phyloP scores from a whole-genome alignment of 2,888 invertebrate species.

The Geophilus truncorum region DNA sequence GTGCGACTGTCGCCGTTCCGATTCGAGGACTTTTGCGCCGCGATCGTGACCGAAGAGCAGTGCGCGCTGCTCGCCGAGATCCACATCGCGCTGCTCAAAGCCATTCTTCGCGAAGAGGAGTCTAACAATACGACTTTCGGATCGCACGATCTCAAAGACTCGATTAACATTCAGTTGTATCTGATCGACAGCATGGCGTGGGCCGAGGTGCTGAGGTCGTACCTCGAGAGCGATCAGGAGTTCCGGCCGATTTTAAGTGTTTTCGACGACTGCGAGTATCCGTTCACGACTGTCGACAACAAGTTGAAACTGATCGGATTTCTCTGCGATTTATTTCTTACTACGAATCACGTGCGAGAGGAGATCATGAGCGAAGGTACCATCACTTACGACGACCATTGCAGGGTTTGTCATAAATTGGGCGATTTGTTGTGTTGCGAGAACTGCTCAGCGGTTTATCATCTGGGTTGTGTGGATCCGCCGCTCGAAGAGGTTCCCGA shows the following conservation, averaged over 20 bases:
- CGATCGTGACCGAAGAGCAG: slow-evolving; percentile 85
- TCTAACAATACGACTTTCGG: slow-evolving; percentile 92
- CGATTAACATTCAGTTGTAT: slow-evolving; percentile 87
- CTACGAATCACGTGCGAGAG: slow-evolving; percentile 86
- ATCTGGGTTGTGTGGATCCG: slow-evolving; percentile 93
- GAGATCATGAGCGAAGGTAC: slow-evolving; percentile 86
- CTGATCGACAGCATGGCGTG: slow-evolving; percentile 93
- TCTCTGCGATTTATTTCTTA: slow-evolving; percentile 88
- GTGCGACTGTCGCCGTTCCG: slow-evolving; percentile 88
- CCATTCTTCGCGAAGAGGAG: slow-evolving; percentile 87
- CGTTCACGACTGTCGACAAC: slow-evolving; percentile 74
- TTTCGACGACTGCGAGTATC: slow-evolving; percentile 53
- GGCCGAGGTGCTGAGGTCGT: slow-evolving; percentile 85
- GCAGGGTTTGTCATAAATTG: slow-evolving; percentile 81
- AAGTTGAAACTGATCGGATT: slow-evolving; percentile 78
- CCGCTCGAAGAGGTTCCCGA: slow-evolving; percentile 89
- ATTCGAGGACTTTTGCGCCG: slow-evolving; percentile 95
- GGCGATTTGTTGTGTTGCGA: slow-evolving; percentile 96
- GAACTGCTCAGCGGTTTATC: slow-evolving; percentile 96
- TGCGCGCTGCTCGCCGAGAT: slow-evolving; percentile 85
- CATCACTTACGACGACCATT: slow-evolving; percentile 88
- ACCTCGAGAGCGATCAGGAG: slow-evolving; percentile 77
- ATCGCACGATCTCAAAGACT: slow-evolving; percentile 94
- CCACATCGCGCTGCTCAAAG: slow-evolving; percentile 88
- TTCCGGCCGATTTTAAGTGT: slow-evolving; percentile 47